A percentile compares a stretch with the other conserved stretches of the same genome.
These are phyloP conservation scores for Coregonus clupeaformis DNA, from an alignment of 2,113 vertebrate genomes.

Conservation along the genomic window DNA sequence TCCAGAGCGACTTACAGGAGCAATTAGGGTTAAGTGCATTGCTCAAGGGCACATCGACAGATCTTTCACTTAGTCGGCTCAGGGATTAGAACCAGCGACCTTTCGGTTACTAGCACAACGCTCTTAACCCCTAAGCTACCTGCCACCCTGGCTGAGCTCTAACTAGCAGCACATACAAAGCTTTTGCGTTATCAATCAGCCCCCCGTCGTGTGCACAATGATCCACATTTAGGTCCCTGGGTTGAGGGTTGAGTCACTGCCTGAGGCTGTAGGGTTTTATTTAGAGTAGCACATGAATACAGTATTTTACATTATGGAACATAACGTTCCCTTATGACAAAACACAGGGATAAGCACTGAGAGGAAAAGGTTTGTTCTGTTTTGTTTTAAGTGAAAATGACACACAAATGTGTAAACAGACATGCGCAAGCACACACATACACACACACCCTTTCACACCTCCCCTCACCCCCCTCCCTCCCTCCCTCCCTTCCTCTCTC, in stretches of 20 bases:
- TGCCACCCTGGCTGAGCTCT: not conserved
- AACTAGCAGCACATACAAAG: not conserved
- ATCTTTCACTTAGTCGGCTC: too few relatives aligned
- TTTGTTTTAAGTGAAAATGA: not conserved
- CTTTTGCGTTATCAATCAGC: not conserved
- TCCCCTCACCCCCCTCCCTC: conserved; percentile 6
- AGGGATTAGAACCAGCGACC: too few relatives aligned
- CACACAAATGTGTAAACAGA: not conserved
- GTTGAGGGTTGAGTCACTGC: not conserved
- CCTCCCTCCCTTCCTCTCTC: too few relatives aligned
- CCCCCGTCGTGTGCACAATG: not conserved
- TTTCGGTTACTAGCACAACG: too few relatives aligned
- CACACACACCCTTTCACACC: conserved; percentile 1
- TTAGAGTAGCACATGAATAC: not conserved
- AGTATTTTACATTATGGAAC: too few relatives aligned
- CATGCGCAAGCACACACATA: not conserved
- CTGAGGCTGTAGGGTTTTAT: not conserved
- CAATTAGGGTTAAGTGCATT: too few relatives aligned
- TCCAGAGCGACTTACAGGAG: too few relatives aligned
- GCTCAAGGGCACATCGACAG: too few relatives aligned
- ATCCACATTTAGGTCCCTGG: not conserved
- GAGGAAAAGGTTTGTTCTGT: not conserved
- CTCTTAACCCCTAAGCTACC: too few relatives aligned
- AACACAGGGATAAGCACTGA: not conserved
- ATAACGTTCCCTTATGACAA: not conserved